Evolutionary conservation across 2,888 invertebrate species (phyloP).

Genomic region (Pedicia rivosa): DNA sequence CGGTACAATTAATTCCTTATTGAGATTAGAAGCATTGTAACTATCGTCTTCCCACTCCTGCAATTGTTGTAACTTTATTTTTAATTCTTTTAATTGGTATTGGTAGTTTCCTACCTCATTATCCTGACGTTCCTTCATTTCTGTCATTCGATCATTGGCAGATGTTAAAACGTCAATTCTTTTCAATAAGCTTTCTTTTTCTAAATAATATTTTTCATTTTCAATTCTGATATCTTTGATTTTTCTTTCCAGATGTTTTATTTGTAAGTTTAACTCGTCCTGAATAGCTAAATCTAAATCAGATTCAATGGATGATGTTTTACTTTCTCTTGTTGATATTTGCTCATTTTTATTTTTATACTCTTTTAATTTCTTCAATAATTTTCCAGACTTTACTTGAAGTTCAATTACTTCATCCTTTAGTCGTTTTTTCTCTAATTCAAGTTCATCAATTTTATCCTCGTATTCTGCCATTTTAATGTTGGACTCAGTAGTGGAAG

Average conservation of each 20-base stretch:
- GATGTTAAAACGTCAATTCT: constrained; percentile 56
- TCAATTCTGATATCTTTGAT: constrained; percentile 41
- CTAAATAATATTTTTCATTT: constrained; percentile 41
- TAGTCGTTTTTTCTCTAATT: constrained; percentile 38
- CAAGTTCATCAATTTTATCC: constrained; percentile 40
- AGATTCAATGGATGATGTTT: constrained; percentile 32
- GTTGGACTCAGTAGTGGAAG: constrained; percentile 22
- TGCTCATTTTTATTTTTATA: constrained; percentile 51
- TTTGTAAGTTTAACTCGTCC: constrained; percentile 59
- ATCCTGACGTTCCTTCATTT: constrained; percentile 69
- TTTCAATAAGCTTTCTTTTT: constrained; percentile 51
- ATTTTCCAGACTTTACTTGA: constrained; percentile 57
- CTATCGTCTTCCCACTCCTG: constrained; percentile 32
- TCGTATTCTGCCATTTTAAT: constrained; percentile 38
- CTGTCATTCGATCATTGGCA: constrained; percentile 60
- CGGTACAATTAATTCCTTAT: constrained; percentile 14
- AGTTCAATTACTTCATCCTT: constrained; percentile 44
- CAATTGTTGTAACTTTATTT: constrained; percentile 42
- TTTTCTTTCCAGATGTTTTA: constrained; percentile 46
- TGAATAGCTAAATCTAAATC: constrained; percentile 64
- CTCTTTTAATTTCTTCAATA: constrained; percentile 71
- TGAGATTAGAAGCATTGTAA: neutral
- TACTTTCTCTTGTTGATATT: constrained; percentile 13
- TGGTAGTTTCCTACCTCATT: constrained; percentile 57
- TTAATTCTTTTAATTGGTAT: constrained; percentile 51